These are phyloP conservation scores for Macaria notata DNA, from an alignment of 2,888 invertebrate genomes.

Conservation along the genomic window DNA sequence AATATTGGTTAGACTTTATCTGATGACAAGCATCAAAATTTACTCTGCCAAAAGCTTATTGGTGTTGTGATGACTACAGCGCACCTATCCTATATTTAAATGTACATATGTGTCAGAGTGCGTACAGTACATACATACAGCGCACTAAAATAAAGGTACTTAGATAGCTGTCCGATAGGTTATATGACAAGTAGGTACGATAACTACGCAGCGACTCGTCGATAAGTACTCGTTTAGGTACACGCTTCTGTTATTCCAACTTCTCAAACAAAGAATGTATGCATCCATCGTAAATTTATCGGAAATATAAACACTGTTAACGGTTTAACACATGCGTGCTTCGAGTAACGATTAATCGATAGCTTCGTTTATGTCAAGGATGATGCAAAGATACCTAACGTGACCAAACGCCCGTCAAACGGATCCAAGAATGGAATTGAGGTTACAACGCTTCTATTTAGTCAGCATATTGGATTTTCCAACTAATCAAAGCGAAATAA, in stretches of 20 bases:
- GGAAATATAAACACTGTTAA: constrained; percentile 24
- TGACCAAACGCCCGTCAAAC: constrained; percentile 22
- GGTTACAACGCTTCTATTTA: constrained; percentile 7
- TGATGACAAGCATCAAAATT: too few relatives aligned
- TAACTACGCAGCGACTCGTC: too few relatives aligned
- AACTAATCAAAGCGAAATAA: constrained; percentile 8
- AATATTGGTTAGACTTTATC: too few relatives aligned
- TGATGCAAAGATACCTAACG: constrained; percentile 19
- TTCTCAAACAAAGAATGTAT: constrained; percentile 24
- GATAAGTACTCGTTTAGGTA: not conserved
- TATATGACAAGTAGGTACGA: too few relatives aligned
- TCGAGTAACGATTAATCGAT: constrained; percentile 27
- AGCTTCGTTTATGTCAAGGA: constrained; percentile 30
- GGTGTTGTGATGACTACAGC: too few relatives aligned
- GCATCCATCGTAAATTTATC: constrained; percentile 20
- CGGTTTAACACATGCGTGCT: constrained; percentile 28
- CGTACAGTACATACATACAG: too few relatives aligned
- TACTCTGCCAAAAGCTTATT: too few relatives aligned
- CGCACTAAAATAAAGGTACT: too few relatives aligned
- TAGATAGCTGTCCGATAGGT: too few relatives aligned
- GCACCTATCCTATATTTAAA: too few relatives aligned
- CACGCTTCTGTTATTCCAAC: constrained; percentile 14
- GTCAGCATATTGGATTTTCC: constrained; percentile 11
- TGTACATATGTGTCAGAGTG: too few relatives aligned
- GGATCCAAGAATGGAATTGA: constrained; percentile 6